These are phyloP conservation scores for Phocides pigmalion DNA, from an alignment of 1,140 invertebrate genomes.

Conservation along the genomic window DNA sequence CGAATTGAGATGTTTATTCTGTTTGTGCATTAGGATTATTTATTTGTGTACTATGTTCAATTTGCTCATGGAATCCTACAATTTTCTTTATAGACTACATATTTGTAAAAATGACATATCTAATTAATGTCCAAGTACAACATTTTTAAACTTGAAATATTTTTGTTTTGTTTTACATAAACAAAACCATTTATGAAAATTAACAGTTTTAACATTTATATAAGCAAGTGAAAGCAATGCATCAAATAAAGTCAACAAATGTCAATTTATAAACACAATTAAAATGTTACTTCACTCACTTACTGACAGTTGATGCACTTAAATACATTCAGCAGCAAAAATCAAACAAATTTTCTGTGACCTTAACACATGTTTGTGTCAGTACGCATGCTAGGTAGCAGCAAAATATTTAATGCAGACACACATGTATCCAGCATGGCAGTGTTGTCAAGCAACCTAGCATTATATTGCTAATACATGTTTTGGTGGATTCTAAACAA, in stretches of 20 bases:
- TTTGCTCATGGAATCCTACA: no score
- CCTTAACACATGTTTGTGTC: slow-evolving; percentile 3
- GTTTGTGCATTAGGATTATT: no score
- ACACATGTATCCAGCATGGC: slow-evolving; percentile 21
- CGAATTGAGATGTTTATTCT: no score
- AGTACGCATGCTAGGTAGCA: not conserved
- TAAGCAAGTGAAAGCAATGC: not conserved
- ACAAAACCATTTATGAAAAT: not conserved
- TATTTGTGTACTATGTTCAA: no score
- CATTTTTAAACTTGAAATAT: no score
- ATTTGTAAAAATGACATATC: no score
- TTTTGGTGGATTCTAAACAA: not conserved
- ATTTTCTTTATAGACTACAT: no score
- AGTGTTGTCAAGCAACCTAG: not conserved
- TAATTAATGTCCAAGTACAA: no score
- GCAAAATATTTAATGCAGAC: slow-evolving; percentile 6
- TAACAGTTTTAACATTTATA: not conserved
- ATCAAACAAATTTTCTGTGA: not conserved
- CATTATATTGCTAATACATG: not conserved
- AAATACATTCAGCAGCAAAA: not conserved
- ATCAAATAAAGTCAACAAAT: not conserved
- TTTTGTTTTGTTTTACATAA: no score
- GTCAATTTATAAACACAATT: not conserved
- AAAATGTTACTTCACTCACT: not conserved
- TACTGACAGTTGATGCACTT: not conserved